phyloP scores from a whole-genome alignment of 2,797 vertebrate genomes.

The Malacoctenus gilli region DNA sequence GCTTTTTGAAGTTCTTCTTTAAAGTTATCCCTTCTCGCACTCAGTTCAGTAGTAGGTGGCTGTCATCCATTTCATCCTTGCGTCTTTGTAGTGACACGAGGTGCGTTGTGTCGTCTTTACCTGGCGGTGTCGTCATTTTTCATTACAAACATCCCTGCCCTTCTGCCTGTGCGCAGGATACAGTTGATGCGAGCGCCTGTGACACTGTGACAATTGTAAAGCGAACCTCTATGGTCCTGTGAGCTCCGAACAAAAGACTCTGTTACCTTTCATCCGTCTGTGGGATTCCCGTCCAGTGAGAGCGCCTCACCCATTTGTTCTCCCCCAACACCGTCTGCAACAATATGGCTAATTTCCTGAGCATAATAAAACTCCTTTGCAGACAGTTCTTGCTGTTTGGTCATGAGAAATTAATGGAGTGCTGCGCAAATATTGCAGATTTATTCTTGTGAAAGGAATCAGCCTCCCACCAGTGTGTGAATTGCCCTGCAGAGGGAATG shows the following conservation, averaged over 20 bases:
- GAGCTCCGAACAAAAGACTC: conserved; percentile 60
- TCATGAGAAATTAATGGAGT: conserved; percentile 67
- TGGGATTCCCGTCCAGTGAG: conserved; percentile 41
- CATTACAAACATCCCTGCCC: conserved; percentile 61
- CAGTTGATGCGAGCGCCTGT: conserved; percentile 55
- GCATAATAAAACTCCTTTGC: conserved; percentile 55
- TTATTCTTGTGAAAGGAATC: conserved; percentile 58
- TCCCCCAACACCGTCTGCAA: conserved; percentile 52
- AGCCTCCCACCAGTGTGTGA: conserved; percentile 53
- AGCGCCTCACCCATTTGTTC: conserved; percentile 59
- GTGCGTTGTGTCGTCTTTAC: conserved; percentile 57
- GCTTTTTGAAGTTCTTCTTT: conserved; percentile 67
- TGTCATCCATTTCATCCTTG: conserved; percentile 69
- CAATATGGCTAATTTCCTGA: conserved; percentile 63
- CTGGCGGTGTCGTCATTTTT: conserved; percentile 66
- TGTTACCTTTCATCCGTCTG: conserved; percentile 54
- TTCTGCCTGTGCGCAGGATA: conserved; percentile 37
- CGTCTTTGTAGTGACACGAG: conserved; percentile 67
- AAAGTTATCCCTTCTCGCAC: conserved; percentile 45
- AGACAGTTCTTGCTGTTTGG: conserved; percentile 63
- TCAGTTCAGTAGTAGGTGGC: conserved; percentile 59
- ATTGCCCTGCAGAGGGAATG: conserved; percentile 53
- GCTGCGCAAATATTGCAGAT: conserved; percentile 58
- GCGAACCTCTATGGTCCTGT: conserved; percentile 47
- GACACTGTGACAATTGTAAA: conserved; percentile 66